phyloP scores from a whole-genome alignment of 2,888 invertebrate genomes.

The Rhaphigaster nebulosa region DNA sequence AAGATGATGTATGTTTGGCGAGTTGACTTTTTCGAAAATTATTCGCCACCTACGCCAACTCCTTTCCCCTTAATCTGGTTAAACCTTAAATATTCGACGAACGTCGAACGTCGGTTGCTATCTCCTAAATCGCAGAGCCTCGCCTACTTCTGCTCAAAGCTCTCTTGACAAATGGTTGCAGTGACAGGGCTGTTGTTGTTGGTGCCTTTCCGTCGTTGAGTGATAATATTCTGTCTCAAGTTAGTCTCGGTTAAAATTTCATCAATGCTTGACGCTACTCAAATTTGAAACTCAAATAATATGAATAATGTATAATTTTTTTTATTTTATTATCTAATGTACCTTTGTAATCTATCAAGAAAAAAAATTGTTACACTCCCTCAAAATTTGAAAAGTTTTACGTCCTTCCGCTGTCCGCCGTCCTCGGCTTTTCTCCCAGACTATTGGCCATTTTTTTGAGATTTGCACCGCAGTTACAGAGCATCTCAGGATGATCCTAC shows the following conservation, averaged over 20 bases:
- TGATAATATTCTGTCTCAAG: background rate
- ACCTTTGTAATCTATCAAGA: too few relatives aligned
- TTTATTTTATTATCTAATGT: too few relatives aligned
- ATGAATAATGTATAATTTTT: background rate
- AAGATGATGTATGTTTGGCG: background rate
- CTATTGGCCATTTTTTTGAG: too few relatives aligned
- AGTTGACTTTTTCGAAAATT: background rate
- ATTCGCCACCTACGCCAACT: background rate
- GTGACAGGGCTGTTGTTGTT: background rate
- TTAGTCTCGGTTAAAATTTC: background rate
- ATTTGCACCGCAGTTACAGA: too few relatives aligned
- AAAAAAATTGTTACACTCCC: too few relatives aligned
- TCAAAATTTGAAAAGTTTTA: too few relatives aligned
- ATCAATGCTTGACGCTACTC: background rate
- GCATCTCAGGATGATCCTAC: too few relatives aligned
- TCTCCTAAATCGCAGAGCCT: background rate
- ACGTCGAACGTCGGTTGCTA: background rate
- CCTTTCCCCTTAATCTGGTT: background rate
- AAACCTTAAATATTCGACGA: background rate
- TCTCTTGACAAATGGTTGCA: background rate
- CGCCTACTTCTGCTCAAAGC: background rate
- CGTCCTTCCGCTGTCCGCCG: too few relatives aligned
- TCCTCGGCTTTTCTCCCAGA: too few relatives aligned
- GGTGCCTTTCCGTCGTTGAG: background rate
- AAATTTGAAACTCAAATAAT: conserved; percentile 6